Evolutionary conservation across 2,113 vertebrate species (phyloP).

Genomic region (Tricholaema leucomelas): DNA sequence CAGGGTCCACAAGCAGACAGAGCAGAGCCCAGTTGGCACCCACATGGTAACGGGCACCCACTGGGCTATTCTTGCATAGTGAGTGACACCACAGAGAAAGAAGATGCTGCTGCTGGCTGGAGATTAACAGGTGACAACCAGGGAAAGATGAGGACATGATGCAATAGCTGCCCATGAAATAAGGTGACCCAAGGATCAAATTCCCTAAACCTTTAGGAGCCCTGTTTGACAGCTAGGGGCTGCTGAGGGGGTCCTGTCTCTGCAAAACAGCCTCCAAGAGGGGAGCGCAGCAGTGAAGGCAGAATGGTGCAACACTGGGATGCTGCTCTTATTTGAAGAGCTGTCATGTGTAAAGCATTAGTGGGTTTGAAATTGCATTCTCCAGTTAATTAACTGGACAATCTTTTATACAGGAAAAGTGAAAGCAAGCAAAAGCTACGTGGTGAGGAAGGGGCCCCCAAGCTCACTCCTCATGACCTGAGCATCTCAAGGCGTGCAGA

Average conservation of each 20-base stretch:
- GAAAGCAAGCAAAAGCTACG: conserved; percentile 78
- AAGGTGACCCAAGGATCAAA: background rate
- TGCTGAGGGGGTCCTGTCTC: background rate
- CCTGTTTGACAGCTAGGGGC: fast-evolving
- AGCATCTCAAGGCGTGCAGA: background rate
- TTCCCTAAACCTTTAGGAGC: background rate
- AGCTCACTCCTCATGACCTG: background rate
- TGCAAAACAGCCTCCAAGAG: conserved; percentile 8
- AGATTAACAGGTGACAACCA: background rate
- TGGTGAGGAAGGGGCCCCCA: conserved; percentile 57
- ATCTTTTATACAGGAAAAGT: conserved; percentile 84
- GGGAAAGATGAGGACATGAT: background rate
- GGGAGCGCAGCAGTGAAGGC: background rate
- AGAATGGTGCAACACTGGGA: conserved; percentile 49
- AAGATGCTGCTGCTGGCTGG: background rate
- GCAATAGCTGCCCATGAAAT: background rate
- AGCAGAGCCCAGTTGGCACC: background rate
- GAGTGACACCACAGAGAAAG: background rate
- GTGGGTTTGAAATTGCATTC: conserved; percentile 84
- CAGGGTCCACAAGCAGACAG: background rate
- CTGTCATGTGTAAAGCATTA: conserved; percentile 85
- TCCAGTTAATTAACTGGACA: conserved; percentile 86
- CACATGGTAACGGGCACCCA: no score
- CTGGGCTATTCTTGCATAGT: no score
- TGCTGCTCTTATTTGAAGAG: conserved; percentile 81